Base-by-base conservation (phyloP, 2,888 invertebrate genomes). In the Clistopyga incitator region DNA sequence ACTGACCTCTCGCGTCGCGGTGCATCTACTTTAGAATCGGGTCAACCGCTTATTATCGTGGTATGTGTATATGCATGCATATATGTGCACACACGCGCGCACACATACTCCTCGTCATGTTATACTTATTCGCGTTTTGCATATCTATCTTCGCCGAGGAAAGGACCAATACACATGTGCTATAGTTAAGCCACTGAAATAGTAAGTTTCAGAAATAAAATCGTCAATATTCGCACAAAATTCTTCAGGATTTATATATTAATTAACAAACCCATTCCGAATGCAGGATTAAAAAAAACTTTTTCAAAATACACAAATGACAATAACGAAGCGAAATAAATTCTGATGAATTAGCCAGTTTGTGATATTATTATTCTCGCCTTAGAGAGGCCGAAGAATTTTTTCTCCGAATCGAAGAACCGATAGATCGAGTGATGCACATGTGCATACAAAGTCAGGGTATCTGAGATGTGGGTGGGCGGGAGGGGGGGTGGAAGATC, bases 1-100 rank as follows among this genome's bases (percentile, higher is more conserved):
- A 92, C 88, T 91, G 92, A 92, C 92, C 93, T 89, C 82, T 80
- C 80, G 77, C 88, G 87, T 78, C 80, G 78, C 88, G 87, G 89
- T 90, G 91, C 90, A 93, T 93, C 93, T 92, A 92, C 91, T 92
- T 91, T 92, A 88, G 91, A 92, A 92, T 92, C 91, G 89, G 93
- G 93, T 93, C 92, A 92, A 88, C 86, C 89, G 92, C 91, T 92
- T 92, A 93, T 93, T 93, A 93, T 93, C 92, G 92, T 89, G 91
- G 91, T 92, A 92, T 91, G 91, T 56, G 29, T 45, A 15, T 56
- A 15, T 18, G 25, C n/a, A 34, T n/a, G 23, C 20, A 25, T 45
- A 13, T 20, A 10, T 52, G 23, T 18, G 15, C 47, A 15, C 18
- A 34, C 2, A 47, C 20, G 15, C 47, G 10, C 18, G 23, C 2